These are phyloP conservation scores for Denticeps clupeoides DNA, from an alignment of 2,797 vertebrate genomes.

Conservation along the genomic window DNA sequence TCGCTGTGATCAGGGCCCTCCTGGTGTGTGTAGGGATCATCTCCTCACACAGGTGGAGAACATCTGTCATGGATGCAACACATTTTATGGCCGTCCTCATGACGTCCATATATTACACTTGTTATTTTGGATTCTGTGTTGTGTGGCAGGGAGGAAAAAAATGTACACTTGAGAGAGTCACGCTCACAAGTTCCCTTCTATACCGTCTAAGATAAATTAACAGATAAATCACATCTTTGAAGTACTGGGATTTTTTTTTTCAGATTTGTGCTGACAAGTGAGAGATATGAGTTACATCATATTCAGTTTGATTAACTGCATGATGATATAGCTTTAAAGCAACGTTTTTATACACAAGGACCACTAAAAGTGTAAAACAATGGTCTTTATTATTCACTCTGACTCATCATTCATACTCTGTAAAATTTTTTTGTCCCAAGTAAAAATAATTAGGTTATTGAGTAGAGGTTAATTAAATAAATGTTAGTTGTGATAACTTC, in stretches of 20 bases:
- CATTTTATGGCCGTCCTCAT: slow-evolving; percentile 7
- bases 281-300: slow-evolving; percentile 2
- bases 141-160: background rate
- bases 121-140: slow-evolving; percentile 9
- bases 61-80: slow-evolving; percentile 20
- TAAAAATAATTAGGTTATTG: background rate
- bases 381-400: too few relatives aligned
- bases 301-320: slow-evolving; percentile 11
- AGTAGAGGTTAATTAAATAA: background rate
- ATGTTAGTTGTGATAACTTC: too few relatives aligned
- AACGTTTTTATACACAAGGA: background rate
- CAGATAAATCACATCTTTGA: slow-evolving; percentile 21
- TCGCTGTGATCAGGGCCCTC: too few relatives aligned
- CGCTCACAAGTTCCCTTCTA: background rate
- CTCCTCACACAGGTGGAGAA: slow-evolving; percentile 9
- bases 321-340: slow-evolving; percentile 9
- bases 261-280: slow-evolving; percentile 9
- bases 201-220: slow-evolving; percentile 5
- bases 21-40: too few relatives aligned
- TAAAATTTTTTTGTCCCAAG: too few relatives aligned
- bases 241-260: slow-evolving; percentile 19
- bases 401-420: too few relatives aligned
- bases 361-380: background rate
- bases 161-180: background rate
- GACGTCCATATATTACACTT: slow-evolving; percentile 18